A percentile compares a stretch with the other conserved stretches of the same genome.
phyloP scores from a whole-genome alignment of 2,888 invertebrate species.

The Rhingia rostrata region DNA sequence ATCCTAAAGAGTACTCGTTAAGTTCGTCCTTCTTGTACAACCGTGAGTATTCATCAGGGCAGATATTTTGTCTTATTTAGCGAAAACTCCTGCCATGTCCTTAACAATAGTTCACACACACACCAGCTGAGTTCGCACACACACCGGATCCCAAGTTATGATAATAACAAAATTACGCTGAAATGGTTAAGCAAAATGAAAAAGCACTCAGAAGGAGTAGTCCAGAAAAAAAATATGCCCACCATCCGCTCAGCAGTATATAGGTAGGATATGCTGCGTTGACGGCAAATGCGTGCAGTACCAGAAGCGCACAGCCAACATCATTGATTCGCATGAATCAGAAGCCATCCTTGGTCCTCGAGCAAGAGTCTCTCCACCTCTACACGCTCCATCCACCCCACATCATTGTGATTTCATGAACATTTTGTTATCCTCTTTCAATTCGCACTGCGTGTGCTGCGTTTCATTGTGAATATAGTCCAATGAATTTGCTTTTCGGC shows the following conservation, averaged over 20 bases:
- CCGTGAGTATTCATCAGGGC: neutral
- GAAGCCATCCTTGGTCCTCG: constrained; percentile 41
- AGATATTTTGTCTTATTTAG: constrained; percentile 26
- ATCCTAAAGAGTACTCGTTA: constrained; percentile 8
- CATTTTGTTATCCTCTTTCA: constrained; percentile 36
- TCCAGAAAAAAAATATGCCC: constrained; percentile 50
- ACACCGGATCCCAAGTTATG: constrained; percentile 57
- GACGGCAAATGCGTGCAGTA: constrained; percentile 52
- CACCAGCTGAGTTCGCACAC: constrained; percentile 29
- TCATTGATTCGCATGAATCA: constrained; percentile 60
- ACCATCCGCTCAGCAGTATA: constrained; percentile 40
- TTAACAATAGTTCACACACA: constrained; percentile 49
- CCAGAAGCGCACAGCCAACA: constrained; percentile 40
- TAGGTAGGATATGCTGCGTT: constrained; percentile 9
- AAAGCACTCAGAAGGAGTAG: constrained; percentile 38
- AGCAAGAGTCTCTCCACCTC: neutral
- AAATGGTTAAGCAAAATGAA: constrained; percentile 44
- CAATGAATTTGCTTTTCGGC: constrained; percentile 71
- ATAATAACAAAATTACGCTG: constrained; percentile 65
- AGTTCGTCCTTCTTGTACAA: neutral
- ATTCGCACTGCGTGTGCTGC: constrained; percentile 65
- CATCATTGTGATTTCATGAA: constrained; percentile 58
- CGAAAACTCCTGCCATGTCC: constrained; percentile 32
- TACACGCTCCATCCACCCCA: neutral
- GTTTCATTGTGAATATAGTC: constrained; percentile 59